Evolutionary conservation across 2,888 invertebrate species (phyloP).

Genomic region (Calliopum simillimum): DNA sequence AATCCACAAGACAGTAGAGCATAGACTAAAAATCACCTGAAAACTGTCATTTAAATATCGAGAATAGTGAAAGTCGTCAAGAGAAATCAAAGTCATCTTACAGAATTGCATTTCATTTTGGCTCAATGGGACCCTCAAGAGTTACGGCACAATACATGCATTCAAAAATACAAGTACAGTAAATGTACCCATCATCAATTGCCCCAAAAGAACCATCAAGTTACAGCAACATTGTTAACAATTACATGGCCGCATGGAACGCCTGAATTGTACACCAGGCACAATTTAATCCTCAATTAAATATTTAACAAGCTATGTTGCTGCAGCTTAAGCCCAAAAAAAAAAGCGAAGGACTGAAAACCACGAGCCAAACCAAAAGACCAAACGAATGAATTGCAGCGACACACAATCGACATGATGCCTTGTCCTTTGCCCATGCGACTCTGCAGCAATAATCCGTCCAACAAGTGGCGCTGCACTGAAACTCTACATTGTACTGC

Average conservation of each 20-base stretch:
- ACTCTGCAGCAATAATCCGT: conserved; percentile 28
- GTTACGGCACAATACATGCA: too few species aligned
- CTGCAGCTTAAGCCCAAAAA: conserved; percentile 19
- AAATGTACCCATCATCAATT: background rate
- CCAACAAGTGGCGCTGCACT: conserved; percentile 25
- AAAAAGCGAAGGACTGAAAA: background rate
- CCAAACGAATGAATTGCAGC: too few species aligned
- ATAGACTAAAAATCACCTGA: too few species aligned
- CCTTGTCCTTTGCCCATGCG: background rate
- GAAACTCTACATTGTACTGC: background rate
- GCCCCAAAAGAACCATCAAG: background rate
- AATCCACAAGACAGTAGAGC: too few species aligned
- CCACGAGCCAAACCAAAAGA: background rate
- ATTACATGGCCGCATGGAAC: background rate
- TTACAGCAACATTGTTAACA: conserved; percentile 9
- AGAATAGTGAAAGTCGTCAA: too few species aligned
- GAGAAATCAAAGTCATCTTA: too few species aligned
- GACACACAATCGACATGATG: background rate
- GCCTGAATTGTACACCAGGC: background rate
- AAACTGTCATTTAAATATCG: too few species aligned
- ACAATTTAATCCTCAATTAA: conserved; percentile 29
- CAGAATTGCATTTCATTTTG: too few species aligned
- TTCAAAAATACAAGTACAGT: too few species aligned
- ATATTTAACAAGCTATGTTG: conserved; percentile 31
- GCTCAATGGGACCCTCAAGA: too few species aligned